Conservation (phyloP, 2,888 invertebrate genomes). For the Aspidapion aeneum region DNA sequence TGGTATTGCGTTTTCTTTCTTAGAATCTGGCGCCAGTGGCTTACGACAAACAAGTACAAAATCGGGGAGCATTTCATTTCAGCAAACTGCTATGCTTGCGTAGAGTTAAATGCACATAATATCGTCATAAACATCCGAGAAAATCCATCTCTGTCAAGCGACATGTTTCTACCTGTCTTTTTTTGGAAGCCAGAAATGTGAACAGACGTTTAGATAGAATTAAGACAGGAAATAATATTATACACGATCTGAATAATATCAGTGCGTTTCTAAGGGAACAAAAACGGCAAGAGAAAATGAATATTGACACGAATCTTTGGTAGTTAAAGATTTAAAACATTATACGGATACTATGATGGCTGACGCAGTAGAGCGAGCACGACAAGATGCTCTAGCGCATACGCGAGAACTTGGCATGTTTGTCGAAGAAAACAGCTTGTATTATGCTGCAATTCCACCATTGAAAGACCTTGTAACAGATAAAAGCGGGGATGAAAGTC, state of each 20-base stretch:
- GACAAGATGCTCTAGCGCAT: not conserved
- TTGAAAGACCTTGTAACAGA: constrained; percentile 6
- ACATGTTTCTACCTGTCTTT: no score
- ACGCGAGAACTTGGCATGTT: not conserved
- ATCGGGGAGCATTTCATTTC: constrained; percentile 18
- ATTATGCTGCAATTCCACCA: constrained; percentile 6
- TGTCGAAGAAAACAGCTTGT: constrained; percentile 2
- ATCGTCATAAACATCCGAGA: no score
- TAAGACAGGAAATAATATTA: constrained; percentile 11
- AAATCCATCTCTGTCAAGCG: no score
- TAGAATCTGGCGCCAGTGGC: constrained; percentile 17
- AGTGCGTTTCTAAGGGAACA: no score
- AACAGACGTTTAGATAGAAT: constrained; percentile 10
- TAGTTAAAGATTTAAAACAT: not conserved
- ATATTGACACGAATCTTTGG: not conserved
- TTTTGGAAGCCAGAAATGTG: constrained; percentile 4
- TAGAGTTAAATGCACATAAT: constrained; percentile 21
- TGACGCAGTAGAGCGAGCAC: not conserved
- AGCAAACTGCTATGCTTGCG: constrained; percentile 15
- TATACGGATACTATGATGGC: not conserved
- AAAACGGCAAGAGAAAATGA: not conserved
- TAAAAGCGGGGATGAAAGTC: constrained; percentile 5
- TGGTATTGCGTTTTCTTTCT: constrained; percentile 21
- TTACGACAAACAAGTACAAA: no score
- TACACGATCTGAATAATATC: no score